Conservation (phyloP, 1,140 invertebrate genomes). For the Drosophila suzukii region DNA sequence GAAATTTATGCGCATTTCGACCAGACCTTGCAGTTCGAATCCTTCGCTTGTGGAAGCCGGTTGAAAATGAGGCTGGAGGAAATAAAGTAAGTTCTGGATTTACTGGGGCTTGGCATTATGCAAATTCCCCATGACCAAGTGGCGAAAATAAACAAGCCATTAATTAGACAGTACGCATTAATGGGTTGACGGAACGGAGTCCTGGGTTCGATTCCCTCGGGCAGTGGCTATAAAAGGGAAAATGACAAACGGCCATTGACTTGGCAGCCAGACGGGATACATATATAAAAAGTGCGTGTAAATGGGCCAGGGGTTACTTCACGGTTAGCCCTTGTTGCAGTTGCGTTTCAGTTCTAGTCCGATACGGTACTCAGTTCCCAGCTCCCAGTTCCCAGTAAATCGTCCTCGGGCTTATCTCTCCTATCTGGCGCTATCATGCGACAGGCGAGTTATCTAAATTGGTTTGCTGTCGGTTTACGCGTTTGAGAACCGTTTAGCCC, state of each 20-base stretch:
- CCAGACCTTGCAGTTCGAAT: conserved; percentile 31
- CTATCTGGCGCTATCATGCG: conserved; percentile 37
- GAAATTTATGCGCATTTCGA: neutral
- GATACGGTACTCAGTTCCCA: conserved; percentile 3
- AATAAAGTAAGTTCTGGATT: conserved; percentile 23
- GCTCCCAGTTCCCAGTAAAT: neutral
- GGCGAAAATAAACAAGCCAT: conserved; percentile 64
- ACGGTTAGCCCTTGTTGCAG: conserved; percentile 28
- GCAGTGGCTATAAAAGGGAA: conserved; percentile 9
- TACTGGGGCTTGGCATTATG: conserved; percentile 39
- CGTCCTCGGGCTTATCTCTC: conserved; percentile 25
- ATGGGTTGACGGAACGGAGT: conserved; percentile 36
- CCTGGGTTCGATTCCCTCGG: conserved; percentile 18
- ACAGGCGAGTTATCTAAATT: conserved; percentile 63
- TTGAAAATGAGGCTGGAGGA: conserved; percentile 48
- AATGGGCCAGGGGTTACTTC: conserved; percentile 21
- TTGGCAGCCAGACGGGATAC: neutral
- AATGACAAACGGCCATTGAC: conserved; percentile 61
- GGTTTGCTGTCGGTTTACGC: conserved; percentile 34
- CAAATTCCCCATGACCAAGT: conserved; percentile 35
- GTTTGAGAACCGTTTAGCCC: conserved; percentile 47
- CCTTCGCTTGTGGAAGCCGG: conserved; percentile 15
- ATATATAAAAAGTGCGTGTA: conserved; percentile 2
- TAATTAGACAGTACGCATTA: conserved; percentile 67
- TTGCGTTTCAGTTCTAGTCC: conserved; percentile 20